These are phyloP conservation scores for Tyrannus savana DNA, from an alignment of 2,113 vertebrate species.

Conservation along the genomic window DNA sequence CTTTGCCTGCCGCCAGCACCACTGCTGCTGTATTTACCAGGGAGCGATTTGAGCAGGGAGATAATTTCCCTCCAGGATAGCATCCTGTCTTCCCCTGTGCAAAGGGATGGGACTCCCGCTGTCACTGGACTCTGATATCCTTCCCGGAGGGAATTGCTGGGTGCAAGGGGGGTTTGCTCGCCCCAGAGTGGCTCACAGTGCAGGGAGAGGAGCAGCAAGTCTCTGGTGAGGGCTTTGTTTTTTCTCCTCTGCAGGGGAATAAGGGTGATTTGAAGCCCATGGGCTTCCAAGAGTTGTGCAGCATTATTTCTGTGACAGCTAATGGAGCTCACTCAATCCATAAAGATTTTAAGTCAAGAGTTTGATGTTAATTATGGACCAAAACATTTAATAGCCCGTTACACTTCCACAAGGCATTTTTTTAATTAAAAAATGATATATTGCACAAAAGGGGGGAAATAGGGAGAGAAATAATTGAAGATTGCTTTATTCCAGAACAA, in stretches of 20 bases:
- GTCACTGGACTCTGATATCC: background rate
- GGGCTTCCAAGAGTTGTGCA: background rate
- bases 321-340: slow-evolving; percentile 13
- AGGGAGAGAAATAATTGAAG: slow-evolving; percentile 64
- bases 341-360: slow-evolving; percentile 56
- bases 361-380: slow-evolving; percentile 77
- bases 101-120: accelerated
- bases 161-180: accelerated
- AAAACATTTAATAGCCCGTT: slow-evolving; percentile 71
- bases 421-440: slow-evolving; percentile 79
- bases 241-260: background rate
- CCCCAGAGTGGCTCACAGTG: background rate
- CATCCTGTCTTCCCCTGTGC: background rate
- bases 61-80: background rate
- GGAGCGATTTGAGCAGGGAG: background rate
- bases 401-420: slow-evolving; percentile 70
- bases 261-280: background rate
- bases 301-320: background rate
- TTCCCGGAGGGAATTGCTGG: accelerated
- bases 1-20: accelerated
- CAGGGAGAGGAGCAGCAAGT: background rate
- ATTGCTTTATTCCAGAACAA: slow-evolving; percentile 50
- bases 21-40: background rate
- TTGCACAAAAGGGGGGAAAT: background rate
- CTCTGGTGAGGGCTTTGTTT: background rate